These are phyloP conservation scores for Oncorhynchus keta DNA, from an alignment of 2,113 vertebrate genomes.

Conservation along the genomic window DNA sequence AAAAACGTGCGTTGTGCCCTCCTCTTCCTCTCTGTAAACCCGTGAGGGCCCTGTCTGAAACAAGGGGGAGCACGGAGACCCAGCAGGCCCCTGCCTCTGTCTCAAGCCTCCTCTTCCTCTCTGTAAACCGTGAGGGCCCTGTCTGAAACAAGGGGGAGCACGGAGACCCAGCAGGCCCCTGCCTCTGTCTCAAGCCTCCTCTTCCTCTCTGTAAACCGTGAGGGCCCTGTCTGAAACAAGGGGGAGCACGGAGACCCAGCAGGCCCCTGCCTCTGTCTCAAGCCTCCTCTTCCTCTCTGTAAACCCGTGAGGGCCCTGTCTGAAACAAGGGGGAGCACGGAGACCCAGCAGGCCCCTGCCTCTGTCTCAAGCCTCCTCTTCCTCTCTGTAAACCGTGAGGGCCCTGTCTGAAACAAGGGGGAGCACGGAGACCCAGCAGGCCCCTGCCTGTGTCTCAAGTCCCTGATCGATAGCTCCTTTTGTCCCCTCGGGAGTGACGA, in stretches of 20 bases:
- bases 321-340: background rate
- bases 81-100: background rate
- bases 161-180: background rate
- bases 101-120: background rate
- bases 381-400: background rate
- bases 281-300: background rate
- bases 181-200: background rate
- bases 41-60: conserved; percentile 1
- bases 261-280: background rate
- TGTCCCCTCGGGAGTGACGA: conserved; percentile 28
- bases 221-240: background rate
- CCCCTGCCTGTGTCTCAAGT: background rate
- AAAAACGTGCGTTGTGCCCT: conserved; percentile 21
- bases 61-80: background rate
- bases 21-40: background rate
- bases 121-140: background rate
- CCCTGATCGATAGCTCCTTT: conserved; percentile 1
- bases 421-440: background rate
- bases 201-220: background rate
- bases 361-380: background rate
- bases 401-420: background rate
- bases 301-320: background rate
- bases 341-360: background rate
- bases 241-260: background rate
- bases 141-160: background rate